These are phyloP conservation scores for Gasterosteus nipponicus DNA, from an alignment of 2,113 vertebrate genomes.

Conservation along the genomic window DNA sequence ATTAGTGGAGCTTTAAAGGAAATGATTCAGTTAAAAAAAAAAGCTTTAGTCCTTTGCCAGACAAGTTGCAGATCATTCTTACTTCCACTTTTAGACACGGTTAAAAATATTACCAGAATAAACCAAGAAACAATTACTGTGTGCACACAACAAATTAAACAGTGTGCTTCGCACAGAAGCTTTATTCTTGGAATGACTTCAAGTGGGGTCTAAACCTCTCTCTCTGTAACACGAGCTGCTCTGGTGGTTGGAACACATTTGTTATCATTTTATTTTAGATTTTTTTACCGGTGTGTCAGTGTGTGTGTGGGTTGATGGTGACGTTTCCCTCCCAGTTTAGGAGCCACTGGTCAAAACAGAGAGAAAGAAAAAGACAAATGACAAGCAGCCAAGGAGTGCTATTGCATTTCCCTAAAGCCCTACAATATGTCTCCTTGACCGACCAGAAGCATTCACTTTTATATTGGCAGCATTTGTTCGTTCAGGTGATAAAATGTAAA, in stretches of 20 bases:
- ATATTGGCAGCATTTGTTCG: neutral
- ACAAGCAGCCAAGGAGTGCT: constrained; percentile 40
- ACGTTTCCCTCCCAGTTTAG: no score
- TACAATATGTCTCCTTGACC: neutral
- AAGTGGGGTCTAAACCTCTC: constrained; percentile 32
- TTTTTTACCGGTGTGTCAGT: no score
- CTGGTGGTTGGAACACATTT: no score
- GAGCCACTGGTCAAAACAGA: constrained; percentile 22
- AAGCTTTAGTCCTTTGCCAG: constrained; percentile 3
- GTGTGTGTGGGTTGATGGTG: no score
- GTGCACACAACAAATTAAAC: constrained; percentile 82
- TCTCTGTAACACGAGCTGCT: no score
- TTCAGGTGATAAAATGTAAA: neutral
- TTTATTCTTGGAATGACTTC: constrained; percentile 60
- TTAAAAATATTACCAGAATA: constrained; percentile 27
- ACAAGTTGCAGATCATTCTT: neutral
- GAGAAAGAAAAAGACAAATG: constrained; percentile 46
- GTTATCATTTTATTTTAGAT: no score
- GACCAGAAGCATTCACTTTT: neutral
- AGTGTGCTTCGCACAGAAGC: constrained; percentile 74
- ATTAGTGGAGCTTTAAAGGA: neutral
- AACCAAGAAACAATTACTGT: constrained; percentile 22
- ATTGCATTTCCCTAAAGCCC: neutral
- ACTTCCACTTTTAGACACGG: constrained; percentile 26
- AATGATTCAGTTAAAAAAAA: neutral